Conservation (phyloP, 2,888 invertebrate genomes). For the Drosophila anomelani region DNA sequence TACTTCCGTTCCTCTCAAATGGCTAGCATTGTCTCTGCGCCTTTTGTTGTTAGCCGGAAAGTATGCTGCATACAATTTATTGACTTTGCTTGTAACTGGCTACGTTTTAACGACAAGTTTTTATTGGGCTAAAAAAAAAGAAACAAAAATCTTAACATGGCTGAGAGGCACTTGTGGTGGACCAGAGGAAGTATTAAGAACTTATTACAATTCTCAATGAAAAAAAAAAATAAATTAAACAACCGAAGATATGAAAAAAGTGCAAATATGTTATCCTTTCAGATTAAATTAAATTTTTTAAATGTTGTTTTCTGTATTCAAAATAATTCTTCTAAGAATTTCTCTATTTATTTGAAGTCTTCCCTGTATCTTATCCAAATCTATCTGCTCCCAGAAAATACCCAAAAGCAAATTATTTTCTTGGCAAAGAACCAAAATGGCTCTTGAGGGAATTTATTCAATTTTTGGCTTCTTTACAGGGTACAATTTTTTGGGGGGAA, state of each 20-base stretch:
- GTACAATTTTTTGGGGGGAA: too few relatives aligned
- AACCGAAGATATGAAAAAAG: background rate
- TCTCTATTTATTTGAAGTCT: too few relatives aligned
- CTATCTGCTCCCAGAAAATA: conserved; percentile 19
- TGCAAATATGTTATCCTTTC: background rate
- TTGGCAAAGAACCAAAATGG: conserved; percentile 37
- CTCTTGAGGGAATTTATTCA: conserved; percentile 29
- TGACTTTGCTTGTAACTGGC: conserved; percentile 46
- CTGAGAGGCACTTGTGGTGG: conserved; percentile 13
- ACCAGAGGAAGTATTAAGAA: background rate
- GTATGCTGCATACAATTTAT: conserved; percentile 64
- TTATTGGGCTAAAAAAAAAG: conserved; percentile 15
- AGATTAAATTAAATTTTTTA: too few relatives aligned
- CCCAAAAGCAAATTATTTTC: conserved; percentile 6
- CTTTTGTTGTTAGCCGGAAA: conserved; percentile 52
- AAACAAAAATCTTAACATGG: background rate
- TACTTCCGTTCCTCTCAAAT: conserved; percentile 53
- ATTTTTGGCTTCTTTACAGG: conserved; percentile 12
- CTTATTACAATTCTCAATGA: background rate
- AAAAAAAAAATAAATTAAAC: background rate
- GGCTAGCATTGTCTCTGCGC: conserved; percentile 27
- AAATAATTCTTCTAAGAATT: too few relatives aligned
- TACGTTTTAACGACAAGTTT: conserved; percentile 26
- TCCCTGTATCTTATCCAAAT: conserved; percentile 12
- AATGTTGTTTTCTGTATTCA: too few relatives aligned